Evolutionary conservation across 2,888 invertebrate genomes (phyloP).

Genomic region (Rugalucina vietnamica): DNA sequence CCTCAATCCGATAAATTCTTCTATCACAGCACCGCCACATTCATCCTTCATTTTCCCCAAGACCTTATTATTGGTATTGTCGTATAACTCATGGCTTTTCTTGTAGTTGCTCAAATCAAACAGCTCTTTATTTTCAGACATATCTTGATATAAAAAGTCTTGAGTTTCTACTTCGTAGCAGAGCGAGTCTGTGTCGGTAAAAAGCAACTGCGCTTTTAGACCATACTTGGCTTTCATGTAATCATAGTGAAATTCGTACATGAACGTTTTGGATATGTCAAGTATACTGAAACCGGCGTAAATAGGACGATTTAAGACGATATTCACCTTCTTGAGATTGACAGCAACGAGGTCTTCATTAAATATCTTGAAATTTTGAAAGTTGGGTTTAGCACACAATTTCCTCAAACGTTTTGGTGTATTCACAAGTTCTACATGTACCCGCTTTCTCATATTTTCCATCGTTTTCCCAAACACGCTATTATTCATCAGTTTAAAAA

Average conservation of each 20-base stretch:
- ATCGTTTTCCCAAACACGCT: background rate
- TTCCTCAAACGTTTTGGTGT: constrained; percentile 75
- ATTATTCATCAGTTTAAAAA: constrained; percentile 54
- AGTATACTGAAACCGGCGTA: background rate
- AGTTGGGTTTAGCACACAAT: constrained; percentile 62
- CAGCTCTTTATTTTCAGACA: background rate
- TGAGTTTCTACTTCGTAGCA: background rate
- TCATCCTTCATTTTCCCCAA: background rate
- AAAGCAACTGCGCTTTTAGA: background rate
- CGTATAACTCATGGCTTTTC: background rate
- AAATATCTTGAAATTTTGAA: background rate
- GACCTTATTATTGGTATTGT: background rate
- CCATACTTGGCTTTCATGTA: background rate
- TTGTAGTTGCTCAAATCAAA: background rate
- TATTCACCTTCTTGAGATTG: background rate
- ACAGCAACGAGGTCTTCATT: background rate
- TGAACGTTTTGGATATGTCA: background rate
- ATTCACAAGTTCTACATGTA: constrained; percentile 59
- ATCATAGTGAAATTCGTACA: constrained; percentile 42
- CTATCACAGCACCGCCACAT: constrained; percentile 18
- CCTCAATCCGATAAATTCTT: background rate
- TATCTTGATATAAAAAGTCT: constrained; percentile 17
- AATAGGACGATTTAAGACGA: background rate
- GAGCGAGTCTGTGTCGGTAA: background rate
- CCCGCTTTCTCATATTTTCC: background rate